These are phyloP conservation scores for Sinocyclocheilus maitianheensis DNA, from an alignment of 2,113 vertebrate genomes.

Conservation along the genomic window DNA sequence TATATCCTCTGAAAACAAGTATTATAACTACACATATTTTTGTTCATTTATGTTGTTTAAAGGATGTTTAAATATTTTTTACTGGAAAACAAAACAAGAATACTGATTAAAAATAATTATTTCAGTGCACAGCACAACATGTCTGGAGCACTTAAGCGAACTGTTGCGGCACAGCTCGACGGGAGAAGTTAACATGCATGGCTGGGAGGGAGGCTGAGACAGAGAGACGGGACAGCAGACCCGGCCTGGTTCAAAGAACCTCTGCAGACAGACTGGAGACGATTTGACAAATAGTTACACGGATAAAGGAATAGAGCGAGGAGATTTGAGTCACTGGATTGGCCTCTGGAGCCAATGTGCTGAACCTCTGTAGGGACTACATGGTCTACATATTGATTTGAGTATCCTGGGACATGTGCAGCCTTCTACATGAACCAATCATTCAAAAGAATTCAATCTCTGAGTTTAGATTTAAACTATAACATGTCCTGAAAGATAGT, in stretches of 20 bases:
- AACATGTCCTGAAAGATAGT: too few relatives aligned
- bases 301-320: conserved; percentile 17
- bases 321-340: background rate
- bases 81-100: background rate
- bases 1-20: background rate
- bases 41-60: background rate
- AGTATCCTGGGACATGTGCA: background rate
- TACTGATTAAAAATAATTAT: background rate
- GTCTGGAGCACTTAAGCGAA: background rate
- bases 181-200: conserved; percentile 15
- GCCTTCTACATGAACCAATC: background rate
- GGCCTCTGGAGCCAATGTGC: background rate
- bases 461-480: background rate
- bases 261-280: conserved; percentile 39
- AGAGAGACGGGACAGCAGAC: background rate
- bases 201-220: background rate
- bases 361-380: background rate
- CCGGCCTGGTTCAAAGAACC: conserved; percentile 18
- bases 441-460: background rate
- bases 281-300: conserved; percentile 30
- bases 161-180: background rate
- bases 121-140: background rate
- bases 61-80: background rate
- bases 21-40: background rate
- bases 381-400: background rate